phyloP scores from a whole-genome alignment of 2,113 vertebrate genomes.

The Pagrus major region DNA sequence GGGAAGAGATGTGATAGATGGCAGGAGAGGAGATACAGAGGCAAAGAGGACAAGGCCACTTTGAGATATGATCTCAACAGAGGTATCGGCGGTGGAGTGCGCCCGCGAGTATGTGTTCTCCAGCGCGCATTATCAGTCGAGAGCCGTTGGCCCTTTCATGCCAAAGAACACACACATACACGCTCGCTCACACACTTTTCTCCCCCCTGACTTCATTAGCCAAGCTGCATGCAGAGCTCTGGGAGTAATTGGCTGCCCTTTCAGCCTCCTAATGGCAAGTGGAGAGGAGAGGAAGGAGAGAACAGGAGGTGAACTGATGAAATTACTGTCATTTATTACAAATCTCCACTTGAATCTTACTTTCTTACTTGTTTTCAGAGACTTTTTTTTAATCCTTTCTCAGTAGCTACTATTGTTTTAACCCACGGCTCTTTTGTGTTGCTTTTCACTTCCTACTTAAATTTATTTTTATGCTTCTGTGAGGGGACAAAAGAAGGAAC shows the following conservation, averaged over 20 bases:
- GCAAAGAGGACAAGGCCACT: background rate
- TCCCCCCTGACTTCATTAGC: slow-evolving; percentile 68
- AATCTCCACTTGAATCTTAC: background rate
- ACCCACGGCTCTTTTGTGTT: background rate
- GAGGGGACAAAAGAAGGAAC: slow-evolving; percentile 9
- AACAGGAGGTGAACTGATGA: slow-evolving; percentile 23
- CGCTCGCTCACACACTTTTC: background rate
- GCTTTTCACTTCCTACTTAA: background rate
- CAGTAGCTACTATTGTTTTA: background rate
- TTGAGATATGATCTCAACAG: slow-evolving; percentile 50
- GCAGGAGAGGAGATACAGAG: background rate
- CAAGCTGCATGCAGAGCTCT: slow-evolving; percentile 56
- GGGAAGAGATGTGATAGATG: slow-evolving; percentile 13
- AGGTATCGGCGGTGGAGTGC: slow-evolving; percentile 17
- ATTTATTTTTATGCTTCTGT: slow-evolving; percentile 6
- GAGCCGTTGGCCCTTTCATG: slow-evolving; percentile 53
- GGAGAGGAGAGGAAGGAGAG: slow-evolving; percentile 39
- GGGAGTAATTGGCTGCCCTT: slow-evolving; percentile 73
- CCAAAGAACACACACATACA: slow-evolving; percentile 27
- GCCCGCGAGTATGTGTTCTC: slow-evolving; percentile 5
- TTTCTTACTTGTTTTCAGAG: background rate
- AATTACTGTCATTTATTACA: slow-evolving; percentile 38
- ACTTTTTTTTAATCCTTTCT: background rate
- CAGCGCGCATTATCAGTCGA: slow-evolving; percentile 23
- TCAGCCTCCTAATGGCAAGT: slow-evolving; percentile 70